A percentile compares a stretch with the other conserved stretches of the same genome.
phyloP scores from a whole-genome alignment of 2,797 vertebrate genomes.

The Poecilia gillii region DNA sequence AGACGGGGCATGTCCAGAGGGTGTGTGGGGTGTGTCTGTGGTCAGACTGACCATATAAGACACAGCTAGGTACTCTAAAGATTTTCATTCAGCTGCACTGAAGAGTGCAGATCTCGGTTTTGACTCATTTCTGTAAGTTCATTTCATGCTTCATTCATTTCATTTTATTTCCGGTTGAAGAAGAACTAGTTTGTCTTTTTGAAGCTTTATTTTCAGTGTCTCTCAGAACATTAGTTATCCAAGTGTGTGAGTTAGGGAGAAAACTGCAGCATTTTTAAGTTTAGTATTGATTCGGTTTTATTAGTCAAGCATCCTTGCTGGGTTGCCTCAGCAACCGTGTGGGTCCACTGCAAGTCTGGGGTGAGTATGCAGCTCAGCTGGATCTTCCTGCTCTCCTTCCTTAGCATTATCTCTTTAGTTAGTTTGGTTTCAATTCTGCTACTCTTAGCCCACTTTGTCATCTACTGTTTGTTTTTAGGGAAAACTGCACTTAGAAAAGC shows the following conservation, averaged over 20 bases:
- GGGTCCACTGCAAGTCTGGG: slow-evolving; percentile 65
- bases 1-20: slow-evolving; percentile 59
- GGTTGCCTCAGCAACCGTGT: slow-evolving; percentile 74
- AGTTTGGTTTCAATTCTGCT: background rate
- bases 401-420: background rate
- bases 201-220: slow-evolving; percentile 1
- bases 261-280: slow-evolving; percentile 29
- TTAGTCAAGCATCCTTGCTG: slow-evolving; percentile 61
- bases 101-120: slow-evolving; percentile 20
- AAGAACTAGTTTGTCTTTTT: background rate
- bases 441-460: slow-evolving; percentile 11
- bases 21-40: slow-evolving; percentile 71
- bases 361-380: slow-evolving; percentile 58
- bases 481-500: slow-evolving; percentile 1
- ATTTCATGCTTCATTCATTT: background rate
- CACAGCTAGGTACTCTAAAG: slow-evolving; percentile 56
- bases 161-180: background rate
- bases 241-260: background rate
- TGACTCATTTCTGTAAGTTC: slow-evolving; percentile 5
- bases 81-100: slow-evolving; percentile 50
- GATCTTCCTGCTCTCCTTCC: background rate
- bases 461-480: background rate
- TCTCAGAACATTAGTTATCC: background rate
- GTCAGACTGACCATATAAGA: slow-evolving; percentile 72
- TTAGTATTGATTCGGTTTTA: slow-evolving; percentile 53